phyloP scores from a whole-genome alignment of 1,140 invertebrate genomes.

The Tribolium castaneum region DNA sequence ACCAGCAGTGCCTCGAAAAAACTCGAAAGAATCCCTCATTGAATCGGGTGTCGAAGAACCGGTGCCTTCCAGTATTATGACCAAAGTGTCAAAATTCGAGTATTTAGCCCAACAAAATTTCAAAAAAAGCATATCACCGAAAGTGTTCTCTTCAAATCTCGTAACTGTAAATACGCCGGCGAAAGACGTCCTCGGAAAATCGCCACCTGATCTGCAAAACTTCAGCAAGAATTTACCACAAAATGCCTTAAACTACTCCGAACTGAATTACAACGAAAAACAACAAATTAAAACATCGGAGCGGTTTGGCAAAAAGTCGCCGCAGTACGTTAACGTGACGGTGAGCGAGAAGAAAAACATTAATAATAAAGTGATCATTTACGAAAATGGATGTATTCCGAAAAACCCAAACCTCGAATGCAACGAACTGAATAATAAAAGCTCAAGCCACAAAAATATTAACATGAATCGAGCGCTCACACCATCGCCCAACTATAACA shows the following conservation, averaged over 20 bases:
- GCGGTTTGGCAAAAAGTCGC: constrained; percentile 57
- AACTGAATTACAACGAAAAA: constrained; percentile 59
- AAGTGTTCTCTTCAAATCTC: constrained; percentile 81
- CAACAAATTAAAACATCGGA: constrained; percentile 59
- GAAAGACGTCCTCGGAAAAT: constrained; percentile 77
- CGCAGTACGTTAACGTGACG: constrained; percentile 61
- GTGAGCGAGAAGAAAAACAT: constrained; percentile 61
- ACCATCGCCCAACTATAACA: constrained; percentile 68
- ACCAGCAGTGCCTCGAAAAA: constrained; percentile 65
- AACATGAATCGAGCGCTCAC: constrained; percentile 60
- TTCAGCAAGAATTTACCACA: constrained; percentile 62
- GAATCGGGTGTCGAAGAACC: constrained; percentile 67
- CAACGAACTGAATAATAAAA: constrained; percentile 61
- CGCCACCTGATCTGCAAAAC: constrained; percentile 66
- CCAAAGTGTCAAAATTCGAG: constrained; percentile 72
- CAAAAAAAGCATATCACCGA: constrained; percentile 73
- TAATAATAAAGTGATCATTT: constrained; percentile 62
- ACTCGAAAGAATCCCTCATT: constrained; percentile 64
- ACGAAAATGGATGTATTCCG: constrained; percentile 60
- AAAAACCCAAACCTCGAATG: constrained; percentile 58
- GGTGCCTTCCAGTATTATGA: constrained; percentile 67
- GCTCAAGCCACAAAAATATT: constrained; percentile 55
- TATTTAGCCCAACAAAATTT: constrained; percentile 66
- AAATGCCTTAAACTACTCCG: constrained; percentile 62
- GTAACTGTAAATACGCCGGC: constrained; percentile 82